These are phyloP conservation scores for Gibbula magus DNA, from an alignment of 2,888 invertebrate species.

Conservation along the genomic window DNA sequence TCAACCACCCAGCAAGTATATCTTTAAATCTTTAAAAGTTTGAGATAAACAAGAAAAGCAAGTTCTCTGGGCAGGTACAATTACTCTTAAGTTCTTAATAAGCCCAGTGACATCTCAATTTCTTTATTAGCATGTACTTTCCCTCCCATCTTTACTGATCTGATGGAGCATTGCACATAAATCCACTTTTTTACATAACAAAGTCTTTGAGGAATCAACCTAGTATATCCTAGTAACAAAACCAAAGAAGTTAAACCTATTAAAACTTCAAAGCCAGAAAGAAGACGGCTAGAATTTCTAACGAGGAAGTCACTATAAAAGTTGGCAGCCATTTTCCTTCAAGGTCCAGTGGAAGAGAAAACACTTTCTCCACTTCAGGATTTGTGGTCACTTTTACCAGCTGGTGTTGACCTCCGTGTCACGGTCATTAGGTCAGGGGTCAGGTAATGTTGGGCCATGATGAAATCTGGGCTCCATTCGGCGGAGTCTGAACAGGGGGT, in stretches of 20 bases:
- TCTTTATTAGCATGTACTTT: too few relatives aligned
- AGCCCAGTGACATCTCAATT: too few relatives aligned
- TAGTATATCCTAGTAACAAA: not conserved
- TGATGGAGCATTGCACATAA: not conserved
- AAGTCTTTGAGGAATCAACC: not conserved
- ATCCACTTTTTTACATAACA: not conserved
- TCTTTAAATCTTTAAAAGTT: too few relatives aligned
- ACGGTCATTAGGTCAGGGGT: conserved; percentile 7
- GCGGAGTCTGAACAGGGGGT: too few relatives aligned
- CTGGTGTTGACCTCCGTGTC: not conserved
- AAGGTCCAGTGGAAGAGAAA: conserved; percentile 7
- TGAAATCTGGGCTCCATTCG: not conserved
- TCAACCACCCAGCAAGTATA: too few relatives aligned
- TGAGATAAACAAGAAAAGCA: too few relatives aligned
- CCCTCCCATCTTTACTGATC: too few relatives aligned
- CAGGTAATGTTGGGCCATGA: not conserved
- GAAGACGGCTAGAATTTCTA: not conserved
- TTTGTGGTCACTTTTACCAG: not conserved
- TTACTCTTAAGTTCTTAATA: too few relatives aligned
- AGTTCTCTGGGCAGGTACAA: too few relatives aligned
- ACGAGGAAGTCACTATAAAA: conserved; percentile 4
- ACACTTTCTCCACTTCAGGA: conserved; percentile 1
- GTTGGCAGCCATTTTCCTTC: not conserved
- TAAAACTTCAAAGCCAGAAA: conserved; percentile 6
- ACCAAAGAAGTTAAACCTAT: conserved; percentile 16